These are phyloP conservation scores for Phyllotis vaccarum DNA, from an alignment of 2,797 vertebrate species.

Conservation along the genomic window DNA sequence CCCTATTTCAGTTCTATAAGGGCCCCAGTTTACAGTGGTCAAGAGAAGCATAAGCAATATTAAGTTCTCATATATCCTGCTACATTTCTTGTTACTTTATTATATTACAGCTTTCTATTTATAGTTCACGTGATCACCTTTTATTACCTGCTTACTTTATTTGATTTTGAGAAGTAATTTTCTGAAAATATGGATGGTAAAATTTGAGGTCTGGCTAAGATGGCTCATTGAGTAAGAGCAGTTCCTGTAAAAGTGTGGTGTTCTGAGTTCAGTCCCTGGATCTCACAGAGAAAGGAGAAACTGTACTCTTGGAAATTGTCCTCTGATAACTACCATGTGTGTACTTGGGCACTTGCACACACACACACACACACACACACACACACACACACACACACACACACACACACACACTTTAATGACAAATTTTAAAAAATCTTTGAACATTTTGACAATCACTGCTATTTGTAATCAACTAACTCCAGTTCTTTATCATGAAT, in stretches of 20 bases:
- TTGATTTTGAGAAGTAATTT: conserved; percentile 49
- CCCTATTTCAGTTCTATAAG: not conserved
- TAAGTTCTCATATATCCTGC: not conserved
- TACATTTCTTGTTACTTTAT: not conserved
- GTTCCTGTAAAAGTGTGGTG: not conserved
- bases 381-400: no score
- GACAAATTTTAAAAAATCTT: not conserved
- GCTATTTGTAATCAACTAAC: not conserved
- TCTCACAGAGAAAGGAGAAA: not conserved
- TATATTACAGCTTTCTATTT: not conserved
- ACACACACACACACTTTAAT: no score
- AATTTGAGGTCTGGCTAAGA: not conserved
- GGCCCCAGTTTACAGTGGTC: not conserved
- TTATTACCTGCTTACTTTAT: conserved; percentile 29
- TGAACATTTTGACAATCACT: not conserved
- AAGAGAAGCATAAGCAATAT: not conserved
- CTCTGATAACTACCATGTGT: not conserved
- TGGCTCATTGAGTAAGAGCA: not conserved
- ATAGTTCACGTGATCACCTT: not conserved
- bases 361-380: not conserved
- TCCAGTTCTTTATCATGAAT: conserved; percentile 27
- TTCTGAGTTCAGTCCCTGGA: not conserved
- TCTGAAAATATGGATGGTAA: not conserved
- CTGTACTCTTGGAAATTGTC: not conserved
- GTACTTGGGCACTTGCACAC: not conserved